A percentile compares a stretch with the other conserved stretches of the same genome.
These are phyloP conservation scores for Entomobrya multifasciata DNA, from an alignment of 2,888 invertebrate genomes.

Conservation along the genomic window DNA sequence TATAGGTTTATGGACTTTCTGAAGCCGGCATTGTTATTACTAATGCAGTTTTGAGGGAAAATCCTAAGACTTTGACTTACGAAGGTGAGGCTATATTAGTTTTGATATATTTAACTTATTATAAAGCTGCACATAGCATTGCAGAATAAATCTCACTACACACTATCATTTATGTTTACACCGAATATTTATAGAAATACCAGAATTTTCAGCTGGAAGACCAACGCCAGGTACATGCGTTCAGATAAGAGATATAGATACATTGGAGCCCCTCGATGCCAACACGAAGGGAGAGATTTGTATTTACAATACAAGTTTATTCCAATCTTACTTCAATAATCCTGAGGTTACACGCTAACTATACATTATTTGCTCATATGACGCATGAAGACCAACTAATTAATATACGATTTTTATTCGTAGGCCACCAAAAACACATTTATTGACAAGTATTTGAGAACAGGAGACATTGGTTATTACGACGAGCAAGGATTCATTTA, in stretches of 20 bases:
- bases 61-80: not conserved
- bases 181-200: constrained; percentile 40
- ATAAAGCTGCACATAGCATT: no score
- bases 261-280: constrained; percentile 47
- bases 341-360: constrained; percentile 45
- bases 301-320: not conserved
- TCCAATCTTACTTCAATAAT: constrained; percentile 56
- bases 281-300: constrained; percentile 63
- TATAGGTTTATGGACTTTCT: constrained; percentile 24
- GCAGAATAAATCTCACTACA: no score
- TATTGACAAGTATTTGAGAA: constrained; percentile 70
- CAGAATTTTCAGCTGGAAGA: constrained; percentile 46
- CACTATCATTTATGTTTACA: no score
- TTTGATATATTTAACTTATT: not conserved
- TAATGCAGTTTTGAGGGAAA: not conserved
- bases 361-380: not conserved
- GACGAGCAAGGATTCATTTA: constrained; percentile 71
- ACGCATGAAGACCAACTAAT: not conserved
- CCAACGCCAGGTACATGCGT: constrained; percentile 56
- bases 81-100: constrained; percentile 3
- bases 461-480: constrained; percentile 76
- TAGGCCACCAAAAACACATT: constrained; percentile 65
- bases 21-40: not conserved
- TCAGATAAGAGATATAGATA: constrained; percentile 59
- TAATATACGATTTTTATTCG: no score